Evolutionary conservation across 2,888 invertebrate genomes (phyloP), one percentile per base, ranked within the genome.

Genomic region (Beris chalybata): DNA sequence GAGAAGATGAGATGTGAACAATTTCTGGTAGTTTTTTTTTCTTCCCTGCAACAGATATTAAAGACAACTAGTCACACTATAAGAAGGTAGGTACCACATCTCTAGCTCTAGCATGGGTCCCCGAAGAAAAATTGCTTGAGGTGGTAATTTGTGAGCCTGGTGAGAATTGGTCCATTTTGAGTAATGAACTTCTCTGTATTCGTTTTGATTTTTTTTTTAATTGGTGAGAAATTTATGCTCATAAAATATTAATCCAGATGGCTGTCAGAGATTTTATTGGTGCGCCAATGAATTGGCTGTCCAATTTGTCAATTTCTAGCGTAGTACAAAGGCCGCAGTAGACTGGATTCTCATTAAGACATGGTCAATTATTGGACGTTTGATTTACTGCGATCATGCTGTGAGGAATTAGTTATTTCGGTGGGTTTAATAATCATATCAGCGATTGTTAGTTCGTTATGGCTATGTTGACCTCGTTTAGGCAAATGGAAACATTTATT

Each of bases 231-330:
- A 48, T 59, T 59, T 31, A 31, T 47, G 30, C 31, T 59, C 58
- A 31, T 48, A 30, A 59, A 59, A 31, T 31, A 59, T 31, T 32
- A 32, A 32, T 59, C n/a, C 58, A 47, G 58, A 59, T 59, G 47
- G n/a, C 58, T 47, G 58, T 59, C 58, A 48, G 47, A 59, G 58
- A 59, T 59, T 59, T 48, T 30, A 59, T 48, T 59, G 48, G 58
- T 48, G n/a, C 47, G 58, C 58, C 15, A 22, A 22, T 48, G 32
- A 45, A 59, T 47, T 59, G 47, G n/a, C 58, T 59, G 48, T 59
- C 58, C 58, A 59, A 59, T 59, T 59, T 59, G 58, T 59, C 58
- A 48, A 59, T 59, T 48, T 59, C 9, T 2, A 29, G 38, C 22
- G 32, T 5, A 15, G 11, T 22, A 45, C 45, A 58, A 22, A 58